Evolutionary conservation across 2,888 invertebrate species (phyloP), one percentile per base, ranked within the genome.

Genomic region (Volucella bombylans): DNA sequence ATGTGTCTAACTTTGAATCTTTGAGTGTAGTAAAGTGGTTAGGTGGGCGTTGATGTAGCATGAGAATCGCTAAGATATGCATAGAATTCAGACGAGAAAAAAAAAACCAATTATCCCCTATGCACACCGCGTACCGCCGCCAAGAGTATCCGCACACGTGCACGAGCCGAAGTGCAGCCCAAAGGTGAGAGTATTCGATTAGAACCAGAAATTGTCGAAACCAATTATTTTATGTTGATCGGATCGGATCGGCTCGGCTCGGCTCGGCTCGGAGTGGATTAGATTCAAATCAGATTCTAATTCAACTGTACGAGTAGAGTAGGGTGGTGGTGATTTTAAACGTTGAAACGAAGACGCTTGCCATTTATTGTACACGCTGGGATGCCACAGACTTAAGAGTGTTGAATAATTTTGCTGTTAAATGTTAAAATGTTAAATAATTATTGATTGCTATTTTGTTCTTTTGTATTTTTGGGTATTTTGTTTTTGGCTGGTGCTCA

Each of bases 321-420:
- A 31, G 31, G 6, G 31, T 31, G 31, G 6, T 31, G 31, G 31
- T n/a, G n/a, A n/a, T 31, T 31, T 31, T 31, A 31, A 1, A 31
- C 6, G 31, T 31, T 4, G 31, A 31, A 65, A 65, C 49, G 55
- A 68, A 10, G 45, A 47, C 49, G 45, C 45, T 74, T 73, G 80
- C 73, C 61, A 64, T 74, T 80, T 74, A n/a, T n/a, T n/a, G n/a
- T n/a, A 55, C 64, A 74, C 49, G 45, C 15, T 50, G 62, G 57
- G 64, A 80, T 73, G 68, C 49, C 54, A 68, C 8, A 23, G 15
- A 73, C 49, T 45, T 12, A 38, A 43, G 18, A 23, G 15, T 50
- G 23, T 57, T 80, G 80, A 68, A 74, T 80, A 73, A 80, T 67
- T 80, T 74, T 62, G 14, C 49, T 62, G 64, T 68, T 62, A 74